These are phyloP conservation scores for Eulemur coronatus DNA, from an alignment of 2,797 vertebrate species.

Conservation along the genomic window DNA sequence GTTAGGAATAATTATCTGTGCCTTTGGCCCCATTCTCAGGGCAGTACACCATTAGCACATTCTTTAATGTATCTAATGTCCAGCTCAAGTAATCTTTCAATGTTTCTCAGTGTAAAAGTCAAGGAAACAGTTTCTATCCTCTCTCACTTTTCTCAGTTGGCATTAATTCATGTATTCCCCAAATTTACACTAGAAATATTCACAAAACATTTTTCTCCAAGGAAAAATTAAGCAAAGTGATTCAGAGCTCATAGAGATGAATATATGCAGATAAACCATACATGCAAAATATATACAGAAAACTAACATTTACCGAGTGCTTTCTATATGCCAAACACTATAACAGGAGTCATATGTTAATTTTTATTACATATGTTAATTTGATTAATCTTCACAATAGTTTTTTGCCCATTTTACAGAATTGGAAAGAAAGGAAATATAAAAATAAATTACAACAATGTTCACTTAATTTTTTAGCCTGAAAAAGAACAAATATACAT, in stretches of 20 bases:
- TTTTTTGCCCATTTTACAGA: slow-evolving; percentile 21
- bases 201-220: neutral
- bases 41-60: neutral
- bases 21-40: neutral
- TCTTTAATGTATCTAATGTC: neutral
- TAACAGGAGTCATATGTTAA: neutral
- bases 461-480: slow-evolving; percentile 37
- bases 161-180: slow-evolving; percentile 20
- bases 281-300: neutral
- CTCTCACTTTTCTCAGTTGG: slow-evolving; percentile 1
- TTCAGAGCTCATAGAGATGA: slow-evolving; percentile 46
- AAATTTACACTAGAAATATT: slow-evolving; percentile 28
- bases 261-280: slow-evolving; percentile 29
- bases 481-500: neutral
- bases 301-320: slow-evolving; percentile 20
- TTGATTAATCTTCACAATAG: neutral
- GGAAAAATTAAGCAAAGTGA: slow-evolving; percentile 51
- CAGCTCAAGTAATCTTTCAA: slow-evolving; percentile 45
- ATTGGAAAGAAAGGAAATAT: neutral
- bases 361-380: neutral
- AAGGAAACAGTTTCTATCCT: slow-evolving; percentile 26
- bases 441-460: slow-evolving; percentile 11
- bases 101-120: slow-evolving; percentile 32
- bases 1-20: neutral
- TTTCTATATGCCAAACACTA: neutral